Evolutionary conservation across 2,113 vertebrate genomes (phyloP), one percentile per base, ranked within the genome.

Genomic region (Nothocercus julius): DNA sequence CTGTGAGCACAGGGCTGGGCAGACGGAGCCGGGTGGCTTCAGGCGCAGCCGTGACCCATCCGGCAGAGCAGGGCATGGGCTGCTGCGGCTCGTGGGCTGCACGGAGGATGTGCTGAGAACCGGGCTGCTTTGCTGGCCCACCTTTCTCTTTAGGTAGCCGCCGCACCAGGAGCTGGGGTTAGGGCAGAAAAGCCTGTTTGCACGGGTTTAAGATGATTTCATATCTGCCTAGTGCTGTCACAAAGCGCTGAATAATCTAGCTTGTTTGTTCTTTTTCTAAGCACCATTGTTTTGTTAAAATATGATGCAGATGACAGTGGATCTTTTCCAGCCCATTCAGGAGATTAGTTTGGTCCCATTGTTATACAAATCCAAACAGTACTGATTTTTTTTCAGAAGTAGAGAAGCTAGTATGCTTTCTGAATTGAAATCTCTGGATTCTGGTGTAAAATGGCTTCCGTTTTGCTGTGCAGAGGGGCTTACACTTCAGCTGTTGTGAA

Each of bases 11-110:
- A 13, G 54, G 45, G 12, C 1, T 28, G 11, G 13, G 30, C 18
- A 3, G 14, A 0, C 2, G 2, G 36, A 9, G 54, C 27, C 32
- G 13, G 28, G 21, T 1, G 7, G 36, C 54, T 81, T 15, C 28
- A 20, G 53, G 8, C 30, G 4, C 0, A 1, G 17, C 11, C 21
- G 4, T 20, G 3, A 1, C 53, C 54, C 25, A 12, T 13, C 3
- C 3, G 13, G 6, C 28, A 19, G 27, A 11, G 66, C 49, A 34
- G 54, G 11, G 3, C 38, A 13, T 19, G 18, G 77, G 44, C 54
- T 34, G 1, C 67, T 69, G 44, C 24, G 9, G 45, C 61, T 11
- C 21, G 49, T 9, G 21, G 47, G 47, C 44, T 45, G 7, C 44
- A 6, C 2, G 13, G 11, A 19, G 63, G 42, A 15, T 20, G 2